These are phyloP conservation scores for Pelagia noctiluca DNA, from an alignment of 30 jellyfish, hydroid and myxozoan genomes.

Conservation along the genomic window DNA sequence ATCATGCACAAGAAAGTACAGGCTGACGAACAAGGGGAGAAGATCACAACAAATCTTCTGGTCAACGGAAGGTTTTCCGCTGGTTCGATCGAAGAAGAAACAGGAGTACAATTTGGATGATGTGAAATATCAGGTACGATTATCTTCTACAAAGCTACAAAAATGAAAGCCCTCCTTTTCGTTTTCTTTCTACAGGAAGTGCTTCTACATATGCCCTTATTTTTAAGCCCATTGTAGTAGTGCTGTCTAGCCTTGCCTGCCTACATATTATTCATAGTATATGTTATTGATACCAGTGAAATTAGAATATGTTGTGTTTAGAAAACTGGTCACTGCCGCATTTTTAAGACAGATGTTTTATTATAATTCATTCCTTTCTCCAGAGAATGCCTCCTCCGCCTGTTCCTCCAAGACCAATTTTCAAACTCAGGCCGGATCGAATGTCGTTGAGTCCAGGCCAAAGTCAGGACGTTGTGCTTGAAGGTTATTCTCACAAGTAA, in stretches of 20 bases:
- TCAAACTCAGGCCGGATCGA: conserved; percentile 87
- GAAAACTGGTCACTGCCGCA: too few species aligned
- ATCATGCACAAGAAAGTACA: conserved; percentile 60
- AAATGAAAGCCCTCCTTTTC: too few species aligned
- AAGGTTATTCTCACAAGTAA: conserved; percentile 86
- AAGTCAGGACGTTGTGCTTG: conserved; percentile 88
- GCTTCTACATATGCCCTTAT: too few species aligned
- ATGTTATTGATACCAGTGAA: too few species aligned
- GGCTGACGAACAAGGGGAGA: conserved; percentile 86
- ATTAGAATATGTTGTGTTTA: too few species aligned
- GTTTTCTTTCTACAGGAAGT: too few species aligned
- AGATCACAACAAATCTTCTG: conserved; percentile 94
- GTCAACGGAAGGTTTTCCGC: conserved; percentile 96
- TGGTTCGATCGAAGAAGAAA: conserved; percentile 66
- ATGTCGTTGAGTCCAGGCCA: conserved; percentile 95
- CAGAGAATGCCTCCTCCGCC: conserved; percentile 97
- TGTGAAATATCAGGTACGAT: conserved; percentile 80
- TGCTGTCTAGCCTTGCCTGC: too few species aligned
- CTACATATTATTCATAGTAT: too few species aligned
- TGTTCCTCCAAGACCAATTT: conserved; percentile 86
- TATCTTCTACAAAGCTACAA: too few species aligned
- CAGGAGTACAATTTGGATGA: conserved; percentile 77
- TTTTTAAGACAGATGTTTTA: too few species aligned
- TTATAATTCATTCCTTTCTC: not conserved
- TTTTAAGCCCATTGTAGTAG: too few species aligned